Percentiles rank a stretch among this genome's conserved stretches.
Evolutionary conservation across 2,113 vertebrate genomes (phyloP).

Genomic region (Bungarus multicinctus): DNA sequence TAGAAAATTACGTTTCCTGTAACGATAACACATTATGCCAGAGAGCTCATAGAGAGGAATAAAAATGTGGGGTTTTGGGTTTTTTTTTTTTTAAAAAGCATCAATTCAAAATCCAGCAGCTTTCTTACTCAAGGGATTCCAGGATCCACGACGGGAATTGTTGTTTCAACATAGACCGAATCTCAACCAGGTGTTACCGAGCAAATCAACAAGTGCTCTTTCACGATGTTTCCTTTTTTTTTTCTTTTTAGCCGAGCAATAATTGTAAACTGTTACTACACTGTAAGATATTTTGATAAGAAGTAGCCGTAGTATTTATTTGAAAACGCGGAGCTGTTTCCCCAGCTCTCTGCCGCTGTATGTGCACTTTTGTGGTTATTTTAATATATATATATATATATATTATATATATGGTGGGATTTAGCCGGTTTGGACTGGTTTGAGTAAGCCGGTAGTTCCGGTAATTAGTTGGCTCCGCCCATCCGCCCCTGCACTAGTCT

Average conservation of each 20-base stretch:
- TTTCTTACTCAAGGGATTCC: constrained; percentile 61
- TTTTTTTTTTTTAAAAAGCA: background rate
- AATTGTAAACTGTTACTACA: constrained; percentile 79
- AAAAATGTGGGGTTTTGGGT: too few species aligned
- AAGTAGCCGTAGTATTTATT: constrained; percentile 76
- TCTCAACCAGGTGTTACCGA: constrained; percentile 66
- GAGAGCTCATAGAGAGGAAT: constrained; percentile 31
- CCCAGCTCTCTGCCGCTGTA: constrained; percentile 72
- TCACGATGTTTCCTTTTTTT: constrained; percentile 70
- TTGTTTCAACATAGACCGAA: constrained; percentile 67
- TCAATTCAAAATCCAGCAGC: constrained; percentile 46
- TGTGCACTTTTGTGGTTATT: constrained; percentile 82
- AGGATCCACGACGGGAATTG: constrained; percentile 57
- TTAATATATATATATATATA: constrained; percentile 13
- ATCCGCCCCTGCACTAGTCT: too few species aligned
- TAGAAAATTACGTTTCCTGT: constrained; percentile 19
- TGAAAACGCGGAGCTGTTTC: constrained; percentile 75
- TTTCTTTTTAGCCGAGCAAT: constrained; percentile 81
- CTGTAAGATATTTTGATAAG: constrained; percentile 82
- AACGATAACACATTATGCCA: constrained; percentile 48
- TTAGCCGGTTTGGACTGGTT: too few species aligned
- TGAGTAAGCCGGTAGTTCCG: too few species aligned
- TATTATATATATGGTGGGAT: too few species aligned
- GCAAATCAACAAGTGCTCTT: constrained; percentile 77
- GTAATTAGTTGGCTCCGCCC: too few species aligned